Base-by-base conservation (phyloP, 2,888 invertebrate genomes). In the Cheilosia soror region DNA sequence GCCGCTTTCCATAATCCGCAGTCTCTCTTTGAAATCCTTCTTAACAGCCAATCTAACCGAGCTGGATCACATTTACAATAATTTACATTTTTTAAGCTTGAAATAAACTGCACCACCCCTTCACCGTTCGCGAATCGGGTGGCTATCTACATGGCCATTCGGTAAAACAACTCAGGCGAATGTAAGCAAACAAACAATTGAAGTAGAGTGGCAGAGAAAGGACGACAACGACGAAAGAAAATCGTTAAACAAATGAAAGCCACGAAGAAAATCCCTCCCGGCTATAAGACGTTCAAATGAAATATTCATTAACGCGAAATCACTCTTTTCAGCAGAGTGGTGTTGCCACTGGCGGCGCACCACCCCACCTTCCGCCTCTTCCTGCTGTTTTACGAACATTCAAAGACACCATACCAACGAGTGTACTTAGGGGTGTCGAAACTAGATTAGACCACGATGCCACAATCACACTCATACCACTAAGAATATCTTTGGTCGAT, bases 41-140 rank as follows among this genome's bases (percentile, higher is more conserved):
- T 88, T 87, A 87, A 87, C 87, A 82, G 88, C 88, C 88, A 87
- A 88, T 87, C 88, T 88, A 88, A 88, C 87, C 88, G 88, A 88
- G 88, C 89, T 89, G 87, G 80, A 87, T 87, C 88, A 87, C 88
- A 89, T 87, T 89, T 88, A 88, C 89, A 89, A 89, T 89, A 89
- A 90, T 90, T 90, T 90, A 89, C 90, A 90, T 90, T 89, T 85
- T 90, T 90, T 89, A 86, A 78, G 81, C 78, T 78, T 66, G 62
- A 87, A 75, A 80, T 81, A 81, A 86, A 81, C 81, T 72, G 81
- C 63, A 83, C 83, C 88, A 88, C 82, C 80, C 87, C 76, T 80
- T 87, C 80, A 33, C 13, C 9, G 7, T 15, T 47, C 29, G 37
- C 7, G 33, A 65, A 57, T 40, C 62, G 57, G 76, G 31, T 65